Percentiles rank a stretch among this genome's conserved stretches.
These are phyloP conservation scores for Engraulis encrasicolus DNA, from an alignment of 2,113 vertebrate genomes.

Conservation along the genomic window DNA sequence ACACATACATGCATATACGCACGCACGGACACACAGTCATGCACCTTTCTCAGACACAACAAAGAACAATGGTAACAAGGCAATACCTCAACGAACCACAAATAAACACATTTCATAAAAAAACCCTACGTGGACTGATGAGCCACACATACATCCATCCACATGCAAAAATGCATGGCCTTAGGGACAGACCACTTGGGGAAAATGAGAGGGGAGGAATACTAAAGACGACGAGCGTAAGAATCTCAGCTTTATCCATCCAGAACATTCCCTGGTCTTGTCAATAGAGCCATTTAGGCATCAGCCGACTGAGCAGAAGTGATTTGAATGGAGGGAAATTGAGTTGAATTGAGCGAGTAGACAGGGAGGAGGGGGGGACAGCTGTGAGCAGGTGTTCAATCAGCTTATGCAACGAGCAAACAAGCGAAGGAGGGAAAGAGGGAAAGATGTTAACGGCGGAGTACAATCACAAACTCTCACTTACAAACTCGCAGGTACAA, in stretches of 20 bases:
- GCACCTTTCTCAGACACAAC: neutral
- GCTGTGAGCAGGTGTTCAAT: constrained; percentile 15
- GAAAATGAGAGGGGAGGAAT: neutral
- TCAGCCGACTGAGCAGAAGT: neutral
- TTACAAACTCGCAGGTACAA: neutral
- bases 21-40: neutral
- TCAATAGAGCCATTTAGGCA: neutral
- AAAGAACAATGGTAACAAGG: neutral
- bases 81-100: neutral
- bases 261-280: neutral
- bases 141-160: neutral
- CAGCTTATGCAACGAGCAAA: constrained; percentile 4
- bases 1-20: neutral
- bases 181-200: neutral
- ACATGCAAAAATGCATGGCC: too few species aligned
- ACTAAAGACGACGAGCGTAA: too few species aligned
- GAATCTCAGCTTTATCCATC: neutral
- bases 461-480: neutral
- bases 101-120: too few species aligned
- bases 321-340: neutral
- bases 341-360: neutral
- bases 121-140: neutral
- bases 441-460: neutral
- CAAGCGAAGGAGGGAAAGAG: neutral
- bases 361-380: neutral